These are phyloP conservation scores for Tor tambroides DNA, from an alignment of 2,113 vertebrate genomes.

Conservation along the genomic window DNA sequence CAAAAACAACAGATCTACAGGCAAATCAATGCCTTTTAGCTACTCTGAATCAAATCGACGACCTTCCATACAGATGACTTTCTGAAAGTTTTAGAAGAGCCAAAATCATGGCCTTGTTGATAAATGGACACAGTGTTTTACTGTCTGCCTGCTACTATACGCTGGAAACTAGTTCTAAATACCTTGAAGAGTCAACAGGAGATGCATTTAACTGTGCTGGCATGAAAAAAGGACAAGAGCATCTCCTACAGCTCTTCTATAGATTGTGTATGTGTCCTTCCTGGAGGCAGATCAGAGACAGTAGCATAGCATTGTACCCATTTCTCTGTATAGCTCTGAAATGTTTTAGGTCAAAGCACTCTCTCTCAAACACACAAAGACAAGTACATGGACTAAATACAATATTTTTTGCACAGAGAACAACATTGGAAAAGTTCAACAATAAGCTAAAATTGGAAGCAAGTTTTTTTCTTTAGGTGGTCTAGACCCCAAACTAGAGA, in stretches of 20 bases:
- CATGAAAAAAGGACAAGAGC: not conserved
- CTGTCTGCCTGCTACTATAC: not conserved
- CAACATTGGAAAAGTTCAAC: too few species aligned
- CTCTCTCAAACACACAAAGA: too few species aligned
- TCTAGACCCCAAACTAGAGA: too few species aligned
- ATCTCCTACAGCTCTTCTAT: not conserved
- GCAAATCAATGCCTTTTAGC: not conserved
- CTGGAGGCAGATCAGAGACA: conserved; percentile 44
- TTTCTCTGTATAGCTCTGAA: conserved; percentile 35
- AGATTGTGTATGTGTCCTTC: not conserved
- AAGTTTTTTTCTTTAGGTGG: too few species aligned
- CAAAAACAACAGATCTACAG: not conserved
- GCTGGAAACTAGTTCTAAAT: not conserved
- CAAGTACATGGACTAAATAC: too few species aligned
- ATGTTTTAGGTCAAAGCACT: too few species aligned
- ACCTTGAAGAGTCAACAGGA: not conserved
- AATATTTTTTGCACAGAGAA: too few species aligned
- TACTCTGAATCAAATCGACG: not conserved
- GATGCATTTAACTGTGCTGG: not conserved
- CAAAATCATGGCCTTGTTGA: conserved; percentile 1
- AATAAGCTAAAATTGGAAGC: too few species aligned
- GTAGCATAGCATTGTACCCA: conserved; percentile 37
- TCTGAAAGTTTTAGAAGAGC: not conserved
- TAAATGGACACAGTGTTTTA: not conserved
- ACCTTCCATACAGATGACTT: not conserved